Base-by-base conservation (phyloP, 2,797 vertebrate genomes). In the Sphaeramia orbicularis region DNA sequence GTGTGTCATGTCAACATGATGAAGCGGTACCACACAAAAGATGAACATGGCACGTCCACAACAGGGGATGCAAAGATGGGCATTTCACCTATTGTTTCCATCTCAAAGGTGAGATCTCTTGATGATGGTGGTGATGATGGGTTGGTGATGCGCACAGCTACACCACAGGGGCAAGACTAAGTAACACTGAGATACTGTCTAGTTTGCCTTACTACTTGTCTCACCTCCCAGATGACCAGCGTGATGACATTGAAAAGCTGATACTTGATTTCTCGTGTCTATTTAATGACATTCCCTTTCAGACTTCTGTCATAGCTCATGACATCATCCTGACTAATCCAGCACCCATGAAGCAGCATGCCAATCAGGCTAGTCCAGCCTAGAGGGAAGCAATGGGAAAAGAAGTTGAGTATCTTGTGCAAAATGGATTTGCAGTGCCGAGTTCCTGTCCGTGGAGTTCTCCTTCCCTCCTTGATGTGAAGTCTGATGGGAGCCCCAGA, bases 1-100 rank as follows among this genome's bases (percentile, higher is more conserved):
- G 3, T 49, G 2, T n/a, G n/a, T n/a, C n/a, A n/a, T n/a, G n/a
- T n/a, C n/a, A 50, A 61, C 18, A 61, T 50, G 36, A 4, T 61
- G 35, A 10, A 5, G 35, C 56, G 30, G 1, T 1, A 3, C 12
- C 1, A 14, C n/a, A 8, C 5, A 1, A n/a, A 18, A 1, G 10
- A 7, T 30, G 0, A 4, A 7, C 8, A 6, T 3, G 3, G 5
- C 6, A 4, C 14, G 15, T 10, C 38, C 21, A 1, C 21, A 2
- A 4, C 1, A 1, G 11, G 14, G 0, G 37, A 6, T 4, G 52
- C 7, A 2, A 7, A 6, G 5, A 19, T 11, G 4, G 13, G 1
- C 3, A 4, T 15, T 2, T 15, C 19, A 4, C 35, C 11, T 5
- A 2, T 53, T 3, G 35, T 18, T n/a, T 4, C 8, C 19, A 21